Evolutionary conservation across 1,140 invertebrate genomes (phyloP).

Genomic region (Drosophila aff.): DNA sequence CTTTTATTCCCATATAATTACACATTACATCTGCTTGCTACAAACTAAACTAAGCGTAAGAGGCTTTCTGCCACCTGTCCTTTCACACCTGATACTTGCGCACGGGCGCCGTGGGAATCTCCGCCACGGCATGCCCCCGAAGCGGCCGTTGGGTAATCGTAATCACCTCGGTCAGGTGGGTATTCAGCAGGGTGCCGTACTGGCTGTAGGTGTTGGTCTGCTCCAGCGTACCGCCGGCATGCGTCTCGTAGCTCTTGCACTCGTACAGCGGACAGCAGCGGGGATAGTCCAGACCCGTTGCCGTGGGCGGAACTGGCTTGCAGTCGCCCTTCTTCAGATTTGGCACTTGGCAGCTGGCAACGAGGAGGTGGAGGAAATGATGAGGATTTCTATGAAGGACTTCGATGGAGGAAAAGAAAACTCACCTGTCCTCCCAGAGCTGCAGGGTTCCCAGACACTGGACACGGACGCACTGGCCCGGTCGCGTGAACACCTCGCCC

Average conservation of each 20-base stretch:
- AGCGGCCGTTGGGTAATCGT: conserved; percentile 22
- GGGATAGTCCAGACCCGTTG: conserved; percentile 63
- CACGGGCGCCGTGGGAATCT: conserved; percentile 11
- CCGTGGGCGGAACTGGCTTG: conserved; percentile 29
- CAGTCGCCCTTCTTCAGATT: conserved; percentile 52
- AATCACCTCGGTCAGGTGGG: conserved; percentile 59
- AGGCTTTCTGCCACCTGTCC: background rate
- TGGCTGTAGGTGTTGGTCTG: conserved; percentile 69
- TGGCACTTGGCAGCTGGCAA: conserved; percentile 66
- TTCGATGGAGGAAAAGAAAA: no score
- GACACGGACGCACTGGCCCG: conserved; percentile 67
- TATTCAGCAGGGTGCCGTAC: conserved; percentile 50
- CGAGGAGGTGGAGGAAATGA: background rate
- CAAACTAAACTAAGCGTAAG: conserved; percentile 20
- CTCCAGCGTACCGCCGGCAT: conserved; percentile 46
- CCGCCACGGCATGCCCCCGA: background rate
- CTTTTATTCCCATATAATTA: conserved; percentile 9
- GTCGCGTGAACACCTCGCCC: conserved; percentile 68
- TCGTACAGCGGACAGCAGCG: conserved; percentile 74
- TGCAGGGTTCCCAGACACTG: conserved; percentile 72
- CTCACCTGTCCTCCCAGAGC: conserved; percentile 79
- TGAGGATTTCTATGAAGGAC: background rate
- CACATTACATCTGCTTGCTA: conserved; percentile 6
- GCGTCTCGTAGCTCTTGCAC: conserved; percentile 57
- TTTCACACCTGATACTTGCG: conserved; percentile 56